These are phyloP conservation scores for Hydractinia symbiolongicarpus DNA, from an alignment of 30 jellyfish, hydroid and myxozoan genomes.

Conservation along the genomic window DNA sequence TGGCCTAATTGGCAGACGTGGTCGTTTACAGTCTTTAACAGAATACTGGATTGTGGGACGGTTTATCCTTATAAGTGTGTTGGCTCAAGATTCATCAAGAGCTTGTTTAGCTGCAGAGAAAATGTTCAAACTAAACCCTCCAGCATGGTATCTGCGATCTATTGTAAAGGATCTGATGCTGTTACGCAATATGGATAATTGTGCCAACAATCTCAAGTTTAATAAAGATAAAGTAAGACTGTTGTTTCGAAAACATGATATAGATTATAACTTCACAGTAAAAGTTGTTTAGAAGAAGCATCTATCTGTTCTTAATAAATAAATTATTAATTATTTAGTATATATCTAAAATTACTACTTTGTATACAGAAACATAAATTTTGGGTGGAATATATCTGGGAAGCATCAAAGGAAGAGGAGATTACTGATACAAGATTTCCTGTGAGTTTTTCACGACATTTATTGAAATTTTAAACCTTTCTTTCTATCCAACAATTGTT, in stretches of 20 bases:
- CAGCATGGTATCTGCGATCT: conserved; percentile 83
- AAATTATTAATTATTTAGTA: too few species aligned
- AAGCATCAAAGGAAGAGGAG: conserved; percentile 46
- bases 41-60: conserved; percentile 90
- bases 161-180: conserved; percentile 45
- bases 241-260: not conserved
- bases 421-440: conserved; percentile 61
- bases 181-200: not conserved
- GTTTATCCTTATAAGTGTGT: conserved; percentile 65
- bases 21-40: conserved; percentile 51
- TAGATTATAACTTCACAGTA: not conserved
- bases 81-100: conserved; percentile 67
- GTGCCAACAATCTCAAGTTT: not conserved
- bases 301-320: too few species aligned
- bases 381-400: conserved; percentile 78
- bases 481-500: not conserved
- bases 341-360: too few species aligned
- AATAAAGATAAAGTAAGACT: not conserved
- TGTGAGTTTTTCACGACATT: conserved; percentile 25
- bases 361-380: conserved; percentile 45
- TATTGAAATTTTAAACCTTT: not conserved
- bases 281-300: too few species aligned
- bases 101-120: conserved; percentile 88
- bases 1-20: conserved; percentile 85
- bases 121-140: conserved; percentile 81